These are phyloP conservation scores for Euplagia quadripunctaria DNA, from an alignment of 2,888 invertebrate species.

Conservation along the genomic window DNA sequence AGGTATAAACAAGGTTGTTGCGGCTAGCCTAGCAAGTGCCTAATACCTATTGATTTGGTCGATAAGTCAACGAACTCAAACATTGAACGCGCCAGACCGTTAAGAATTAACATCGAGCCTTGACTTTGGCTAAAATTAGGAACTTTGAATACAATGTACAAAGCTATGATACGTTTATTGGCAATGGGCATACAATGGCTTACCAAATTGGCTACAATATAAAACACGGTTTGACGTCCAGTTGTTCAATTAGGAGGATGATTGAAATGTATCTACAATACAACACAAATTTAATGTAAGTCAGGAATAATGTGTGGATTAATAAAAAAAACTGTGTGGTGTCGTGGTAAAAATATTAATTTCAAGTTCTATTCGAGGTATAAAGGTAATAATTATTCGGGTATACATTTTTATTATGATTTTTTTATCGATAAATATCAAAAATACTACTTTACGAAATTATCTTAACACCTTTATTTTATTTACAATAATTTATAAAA, in stretches of 20 bases:
- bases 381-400: too few species aligned
- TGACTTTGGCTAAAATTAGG: slow-evolving; percentile 48
- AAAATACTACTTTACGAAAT: too few species aligned
- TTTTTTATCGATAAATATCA: too few species aligned
- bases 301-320: not conserved
- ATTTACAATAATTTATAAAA: too few species aligned
- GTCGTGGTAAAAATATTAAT: too few species aligned
- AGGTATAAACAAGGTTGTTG: too few species aligned
- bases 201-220: not conserved
- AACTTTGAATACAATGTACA: slow-evolving; percentile 20
- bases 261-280: not conserved
- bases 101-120: slow-evolving; percentile 51
- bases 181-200: slow-evolving; percentile 1
- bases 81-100: slow-evolving; percentile 54
- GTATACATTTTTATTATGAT: too few species aligned
- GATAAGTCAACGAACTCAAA: slow-evolving; percentile 52
- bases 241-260: not conserved
- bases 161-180: slow-evolving; percentile 2
- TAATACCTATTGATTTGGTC: slow-evolving; percentile 30
- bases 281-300: too few species aligned
- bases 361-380: too few species aligned
- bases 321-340: too few species aligned
- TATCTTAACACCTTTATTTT: too few species aligned
- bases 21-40: not conserved
- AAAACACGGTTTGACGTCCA: not conserved